A percentile compares a stretch with the other conserved stretches of the same genome.
Evolutionary conservation across 2,113 vertebrate genomes (phyloP).

Genomic region (Cepphus grylle): DNA sequence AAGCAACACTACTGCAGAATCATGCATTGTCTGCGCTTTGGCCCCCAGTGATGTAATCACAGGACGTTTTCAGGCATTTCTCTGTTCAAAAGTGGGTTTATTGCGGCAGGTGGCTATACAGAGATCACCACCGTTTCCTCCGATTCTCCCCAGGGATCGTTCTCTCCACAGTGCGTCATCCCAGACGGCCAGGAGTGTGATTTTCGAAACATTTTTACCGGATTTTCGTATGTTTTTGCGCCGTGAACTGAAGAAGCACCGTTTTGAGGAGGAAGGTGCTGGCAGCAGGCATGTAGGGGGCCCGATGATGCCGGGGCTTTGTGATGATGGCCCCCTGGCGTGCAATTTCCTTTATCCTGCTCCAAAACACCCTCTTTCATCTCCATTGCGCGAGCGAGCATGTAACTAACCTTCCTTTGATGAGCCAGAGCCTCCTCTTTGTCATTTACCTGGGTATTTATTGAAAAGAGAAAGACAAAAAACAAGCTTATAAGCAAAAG

Average conservation of each 20-base stretch:
- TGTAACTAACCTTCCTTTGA: slow-evolving; percentile 93
- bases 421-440: slow-evolving; percentile 93
- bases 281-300: background rate
- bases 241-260: background rate
- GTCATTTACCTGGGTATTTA: slow-evolving; percentile 81
- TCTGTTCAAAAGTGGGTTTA: background rate
- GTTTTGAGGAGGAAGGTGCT: background rate
- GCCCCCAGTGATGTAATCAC: too few relatives aligned
- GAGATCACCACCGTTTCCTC: background rate
- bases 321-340: accelerated
- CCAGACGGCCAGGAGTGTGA: slow-evolving; percentile 50
- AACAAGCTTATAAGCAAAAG: background rate
- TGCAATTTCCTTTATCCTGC: background rate
- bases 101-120: background rate
- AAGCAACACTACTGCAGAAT: accelerated
- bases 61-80: background rate
- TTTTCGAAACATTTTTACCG: background rate
- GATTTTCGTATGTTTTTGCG: background rate
- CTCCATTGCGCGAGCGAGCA: slow-evolving; percentile 85
- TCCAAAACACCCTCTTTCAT: slow-evolving; percentile 65
- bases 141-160: accelerated
- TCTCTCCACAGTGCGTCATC: background rate
- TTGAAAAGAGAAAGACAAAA: background rate
- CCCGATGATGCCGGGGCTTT: background rate
- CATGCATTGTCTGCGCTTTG: accelerated